Base-by-base conservation (phyloP, 1,140 invertebrate species). In the Aporrectodea caliginosa region DNA sequence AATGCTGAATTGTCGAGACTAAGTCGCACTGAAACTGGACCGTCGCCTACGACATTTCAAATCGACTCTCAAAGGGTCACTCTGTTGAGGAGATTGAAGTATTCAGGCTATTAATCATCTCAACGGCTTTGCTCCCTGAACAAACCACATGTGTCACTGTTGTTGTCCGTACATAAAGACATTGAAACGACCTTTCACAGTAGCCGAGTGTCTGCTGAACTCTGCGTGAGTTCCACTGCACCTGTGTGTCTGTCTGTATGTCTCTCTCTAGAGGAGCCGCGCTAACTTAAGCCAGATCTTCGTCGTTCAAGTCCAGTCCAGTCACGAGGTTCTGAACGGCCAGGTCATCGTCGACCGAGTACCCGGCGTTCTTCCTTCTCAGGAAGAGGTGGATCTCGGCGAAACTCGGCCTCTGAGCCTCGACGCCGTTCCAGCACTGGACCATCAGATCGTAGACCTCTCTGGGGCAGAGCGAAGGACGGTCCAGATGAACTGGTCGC, bases 361-460 rank as follows among this genome's bases (percentile, higher is more conserved):
- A 58, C 22, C 93, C 93, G 73, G 94, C 89, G 86, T 93, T 93
- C 88, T 95, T 95, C 82, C 94, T 90, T 84, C 94, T 93, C 35
- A 96, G 90, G 88, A 94, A 95, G 81, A 94, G 89, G 85, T 95
- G 93, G 78, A 96, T 93, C 87, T 95, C 94, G 76, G 92, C 90
- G 88, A 96, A 96, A 79, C 92, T 92, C 29, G 94, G 94, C 31
- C 80, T 32, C 6, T 34, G 16, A 2, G 22, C 68, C 16, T 35
- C 32, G n/a, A 72, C 74, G 1, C 34, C 35, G n/a, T 43, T 27
- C 74, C 79, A 80, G 35, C 79, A 80, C 35, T 80, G 34, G 2
- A 76, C 32, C 73, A 80, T 75, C 14, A 80, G 58, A 27, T 80
- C 75, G 35, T 80, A 80, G 34, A 80, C 71, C 29, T 77, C 77